Conservation (phyloP, 2,113 vertebrate genomes). For the Gila orcuttii region DNA sequence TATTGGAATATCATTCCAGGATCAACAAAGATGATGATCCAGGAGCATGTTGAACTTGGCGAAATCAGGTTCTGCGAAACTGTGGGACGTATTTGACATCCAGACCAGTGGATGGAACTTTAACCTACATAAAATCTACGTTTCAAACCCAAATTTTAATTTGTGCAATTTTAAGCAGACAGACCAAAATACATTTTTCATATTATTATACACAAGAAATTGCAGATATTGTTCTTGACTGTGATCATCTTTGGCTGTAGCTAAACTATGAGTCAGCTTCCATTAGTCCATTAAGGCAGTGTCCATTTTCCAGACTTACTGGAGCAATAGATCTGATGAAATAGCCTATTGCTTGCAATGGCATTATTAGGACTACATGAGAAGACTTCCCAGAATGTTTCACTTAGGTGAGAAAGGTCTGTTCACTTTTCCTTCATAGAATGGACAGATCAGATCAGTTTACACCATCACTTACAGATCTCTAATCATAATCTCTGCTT, state of each 20-base stretch:
- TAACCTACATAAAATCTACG: background rate
- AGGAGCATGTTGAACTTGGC: too few species aligned
- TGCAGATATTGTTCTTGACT: background rate
- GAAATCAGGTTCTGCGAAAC: background rate
- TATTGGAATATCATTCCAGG: too few species aligned
- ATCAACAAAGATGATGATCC: too few species aligned
- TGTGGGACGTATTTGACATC: background rate
- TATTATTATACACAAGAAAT: background rate
- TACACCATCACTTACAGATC: background rate
- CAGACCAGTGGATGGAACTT: background rate
- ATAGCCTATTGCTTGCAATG: slow-evolving; percentile 47
- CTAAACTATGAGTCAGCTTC: slow-evolving; percentile 18
- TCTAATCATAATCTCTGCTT: background rate
- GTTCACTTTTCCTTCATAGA: background rate
- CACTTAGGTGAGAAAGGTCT: slow-evolving; percentile 10
- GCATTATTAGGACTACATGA: slow-evolving; percentile 26
- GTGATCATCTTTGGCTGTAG: background rate
- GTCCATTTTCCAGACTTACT: background rate
- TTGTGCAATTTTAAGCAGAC: background rate
- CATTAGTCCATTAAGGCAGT: slow-evolving; percentile 27
- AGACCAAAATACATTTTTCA: background rate
- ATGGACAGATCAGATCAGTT: background rate
- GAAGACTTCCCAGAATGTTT: slow-evolving; percentile 8
- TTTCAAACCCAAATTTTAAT: background rate
- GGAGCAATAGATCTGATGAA: background rate